These are phyloP conservation scores for Ambastaia sidthimunki DNA, from an alignment of 2,797 vertebrate genomes.

Conservation along the genomic window DNA sequence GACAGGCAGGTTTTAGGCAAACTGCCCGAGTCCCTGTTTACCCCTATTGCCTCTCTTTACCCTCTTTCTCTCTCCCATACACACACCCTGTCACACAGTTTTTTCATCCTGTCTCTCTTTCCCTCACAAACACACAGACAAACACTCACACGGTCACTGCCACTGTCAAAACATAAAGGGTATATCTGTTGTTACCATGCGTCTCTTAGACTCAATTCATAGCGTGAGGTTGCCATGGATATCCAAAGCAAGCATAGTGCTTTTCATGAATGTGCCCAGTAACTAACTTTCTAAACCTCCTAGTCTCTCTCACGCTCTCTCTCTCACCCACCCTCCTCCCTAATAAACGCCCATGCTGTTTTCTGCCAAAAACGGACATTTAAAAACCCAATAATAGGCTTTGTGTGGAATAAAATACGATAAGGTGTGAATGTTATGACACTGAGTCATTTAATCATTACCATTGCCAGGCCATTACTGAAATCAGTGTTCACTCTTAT, in stretches of 20 bases:
- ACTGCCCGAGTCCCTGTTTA: constrained; percentile 26
- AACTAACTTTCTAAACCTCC: constrained; percentile 28
- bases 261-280: constrained; percentile 39
- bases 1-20: constrained; percentile 23
- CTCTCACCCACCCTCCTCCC: background rate
- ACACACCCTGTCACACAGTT: constrained; percentile 23
- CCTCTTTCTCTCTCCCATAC: constrained; percentile 1
- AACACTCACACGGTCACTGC: constrained; percentile 16
- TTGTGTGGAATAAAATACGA: constrained; percentile 3
- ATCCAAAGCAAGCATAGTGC: constrained; percentile 55
- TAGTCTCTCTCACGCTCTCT: constrained; percentile 6
- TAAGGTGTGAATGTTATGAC: background rate
- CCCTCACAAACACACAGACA: constrained; percentile 19
- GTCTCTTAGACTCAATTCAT: constrained; percentile 37
- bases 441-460: background rate
- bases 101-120: background rate
- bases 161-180: constrained; percentile 21
- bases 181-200: constrained; percentile 38
- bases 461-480: background rate
- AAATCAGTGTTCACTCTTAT: background rate
- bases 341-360: background rate
- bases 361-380: background rate
- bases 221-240: constrained; percentile 59
- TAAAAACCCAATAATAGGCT: background rate
- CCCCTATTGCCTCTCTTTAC: constrained; percentile 15